Conservation (phyloP, 1,140 invertebrate species). For the Dufourea novaeangliae region DNA sequence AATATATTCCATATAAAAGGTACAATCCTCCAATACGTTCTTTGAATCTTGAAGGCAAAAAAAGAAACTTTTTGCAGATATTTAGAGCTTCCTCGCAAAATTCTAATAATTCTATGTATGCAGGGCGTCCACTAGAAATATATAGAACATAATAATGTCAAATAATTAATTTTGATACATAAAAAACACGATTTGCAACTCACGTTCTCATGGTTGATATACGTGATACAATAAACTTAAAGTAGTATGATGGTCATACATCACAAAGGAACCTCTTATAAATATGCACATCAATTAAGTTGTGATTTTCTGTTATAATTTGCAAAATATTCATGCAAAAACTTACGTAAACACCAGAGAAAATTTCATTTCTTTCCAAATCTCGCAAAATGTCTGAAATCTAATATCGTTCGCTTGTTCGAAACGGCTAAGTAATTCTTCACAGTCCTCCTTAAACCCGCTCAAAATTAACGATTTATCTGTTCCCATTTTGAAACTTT, state of each 20-base stretch:
- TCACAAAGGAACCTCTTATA: too few species aligned
- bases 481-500: conserved; percentile 2
- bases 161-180: neutral
- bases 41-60: conserved; percentile 65
- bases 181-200: conserved; percentile 17
- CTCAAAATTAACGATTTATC: conserved; percentile 12
- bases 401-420: conserved; percentile 64
- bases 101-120: conserved; percentile 69
- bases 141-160: conserved; percentile 23
- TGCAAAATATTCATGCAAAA: conserved; percentile 1
- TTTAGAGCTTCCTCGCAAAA: conserved; percentile 77
- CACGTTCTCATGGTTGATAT: neutral
- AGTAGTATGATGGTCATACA: neutral
- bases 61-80: conserved; percentile 74
- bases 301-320: neutral
- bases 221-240: conserved; percentile 2
- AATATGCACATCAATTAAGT: neutral
- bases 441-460: conserved; percentile 68
- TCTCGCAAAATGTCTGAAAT: conserved; percentile 72
- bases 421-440: conserved; percentile 69
- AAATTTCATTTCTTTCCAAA: conserved; percentile 78
- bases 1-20: conserved; percentile 77
- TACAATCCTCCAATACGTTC: conserved; percentile 76
- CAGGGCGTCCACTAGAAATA: conserved; percentile 67
- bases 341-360: conserved; percentile 75